phyloP scores from a whole-genome alignment of 2,113 vertebrate genomes.

The Sakesphorus luctuosus region DNA sequence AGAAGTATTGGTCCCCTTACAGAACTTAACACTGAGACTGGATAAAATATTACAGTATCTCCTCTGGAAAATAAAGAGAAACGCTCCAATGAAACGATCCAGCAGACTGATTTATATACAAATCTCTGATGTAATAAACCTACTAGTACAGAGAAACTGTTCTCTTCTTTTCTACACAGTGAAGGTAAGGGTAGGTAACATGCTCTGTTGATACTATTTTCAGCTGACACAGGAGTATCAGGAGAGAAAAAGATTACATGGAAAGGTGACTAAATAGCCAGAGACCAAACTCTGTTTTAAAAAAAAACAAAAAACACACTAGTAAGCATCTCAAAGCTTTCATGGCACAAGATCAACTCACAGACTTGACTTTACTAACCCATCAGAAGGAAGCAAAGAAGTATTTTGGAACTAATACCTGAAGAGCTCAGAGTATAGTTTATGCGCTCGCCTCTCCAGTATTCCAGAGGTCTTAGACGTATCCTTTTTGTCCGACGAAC shows the following conservation, averaged over 20 bases:
- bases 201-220: neutral
- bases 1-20: neutral
- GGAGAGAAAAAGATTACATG: neutral
- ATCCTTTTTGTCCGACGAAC: conserved; percentile 76
- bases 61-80: neutral
- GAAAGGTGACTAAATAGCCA: neutral
- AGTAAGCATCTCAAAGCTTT: neutral
- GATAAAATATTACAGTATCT: neutral
- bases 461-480: conserved; percentile 75
- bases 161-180: neutral
- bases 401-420: conserved; percentile 50
- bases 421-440: conserved; percentile 57
- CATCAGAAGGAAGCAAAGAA: neutral
- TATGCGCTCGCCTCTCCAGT: conserved; percentile 77
- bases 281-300: neutral
- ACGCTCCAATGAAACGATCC: neutral
- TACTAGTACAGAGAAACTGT: neutral
- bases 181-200: neutral
- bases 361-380: neutral
- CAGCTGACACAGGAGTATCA: neutral
- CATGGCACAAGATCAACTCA: neutral
- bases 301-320: neutral
- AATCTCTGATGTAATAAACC: neutral
- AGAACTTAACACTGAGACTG: neutral
- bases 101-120: neutral